Evolutionary conservation across 2,113 vertebrate species (phyloP).

Genomic region (Cyanistes caeruleus): DNA sequence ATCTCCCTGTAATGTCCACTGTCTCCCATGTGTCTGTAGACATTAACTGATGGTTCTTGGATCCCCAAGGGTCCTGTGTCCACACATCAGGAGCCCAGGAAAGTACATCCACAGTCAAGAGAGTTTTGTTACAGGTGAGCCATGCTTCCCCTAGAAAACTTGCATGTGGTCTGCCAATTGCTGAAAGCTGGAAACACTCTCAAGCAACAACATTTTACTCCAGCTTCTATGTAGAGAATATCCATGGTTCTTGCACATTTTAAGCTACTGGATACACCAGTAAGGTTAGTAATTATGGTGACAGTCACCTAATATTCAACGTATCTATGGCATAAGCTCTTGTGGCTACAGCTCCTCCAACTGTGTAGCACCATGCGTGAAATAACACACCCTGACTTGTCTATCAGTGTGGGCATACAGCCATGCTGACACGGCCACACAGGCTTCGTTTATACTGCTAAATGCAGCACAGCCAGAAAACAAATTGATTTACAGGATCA

Average conservation of each 20-base stretch:
- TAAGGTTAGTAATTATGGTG: not conserved
- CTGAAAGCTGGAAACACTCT: not conserved
- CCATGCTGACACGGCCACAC: not conserved
- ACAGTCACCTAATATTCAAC: not conserved
- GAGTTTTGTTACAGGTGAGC: not conserved
- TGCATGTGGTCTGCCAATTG: not conserved
- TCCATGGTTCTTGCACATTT: not conserved
- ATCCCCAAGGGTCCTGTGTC: not conserved
- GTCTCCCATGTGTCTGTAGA: not conserved
- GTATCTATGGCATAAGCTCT: not conserved
- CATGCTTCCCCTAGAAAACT: not conserved
- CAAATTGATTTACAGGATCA: constrained; percentile 13
- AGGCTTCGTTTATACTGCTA: not conserved
- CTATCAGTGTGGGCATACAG: not conserved
- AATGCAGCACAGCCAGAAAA: constrained; percentile 18
- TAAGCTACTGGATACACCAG: not conserved
- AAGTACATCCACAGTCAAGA: not conserved
- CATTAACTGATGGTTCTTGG: not conserved
- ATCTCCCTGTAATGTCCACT: not conserved
- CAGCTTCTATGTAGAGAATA: not conserved
- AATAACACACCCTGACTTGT: not conserved
- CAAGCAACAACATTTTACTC: not conserved
- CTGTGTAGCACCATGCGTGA: not conserved
- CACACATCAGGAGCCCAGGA: not conserved
- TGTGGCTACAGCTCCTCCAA: not conserved